Evolutionary conservation across 37 sponge, comb jelly and placozoan genomes (phyloP).

Genomic region (Dysidea cf. avara): DNA sequence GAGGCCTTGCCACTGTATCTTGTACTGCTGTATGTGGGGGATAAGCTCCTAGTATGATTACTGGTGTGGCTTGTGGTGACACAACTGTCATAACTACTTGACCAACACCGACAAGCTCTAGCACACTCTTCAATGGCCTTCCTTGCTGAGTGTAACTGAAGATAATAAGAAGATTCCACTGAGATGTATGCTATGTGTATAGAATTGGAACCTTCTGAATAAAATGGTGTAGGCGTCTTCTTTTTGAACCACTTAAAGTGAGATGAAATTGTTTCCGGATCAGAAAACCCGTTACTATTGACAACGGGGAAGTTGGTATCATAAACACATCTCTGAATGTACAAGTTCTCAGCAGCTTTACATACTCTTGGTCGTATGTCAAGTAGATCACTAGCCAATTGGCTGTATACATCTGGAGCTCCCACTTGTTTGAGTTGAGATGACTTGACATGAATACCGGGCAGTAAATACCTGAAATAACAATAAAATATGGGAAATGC

Average conservation of each 20-base stretch:
- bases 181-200: conserved; percentile 34
- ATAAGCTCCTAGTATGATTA: no score
- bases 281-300: not conserved
- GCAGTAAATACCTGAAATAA: conserved; percentile 41
- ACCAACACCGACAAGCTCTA: conserved; percentile 59
- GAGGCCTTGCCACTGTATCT: no score
- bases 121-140: conserved; percentile 53
- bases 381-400: conserved; percentile 50
- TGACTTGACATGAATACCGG: conserved; percentile 59
- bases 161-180: conserved; percentile 44
- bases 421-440: conserved; percentile 49
- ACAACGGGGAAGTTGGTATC: not conserved
- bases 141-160: conserved; percentile 24
- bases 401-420: conserved; percentile 45
- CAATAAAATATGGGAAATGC: not conserved
- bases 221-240: conserved; percentile 2
- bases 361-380: conserved; percentile 55
- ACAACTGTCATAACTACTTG: conserved; percentile 48
- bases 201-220: not conserved
- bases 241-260: not conserved
- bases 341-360: conserved; percentile 57
- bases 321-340: conserved; percentile 21
- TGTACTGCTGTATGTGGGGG: no score
- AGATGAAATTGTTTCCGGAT: conserved; percentile 3
- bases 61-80: not conserved